These are phyloP conservation scores for Glomeris maerens DNA, from an alignment of 1,140 invertebrate species.

Conservation along the genomic window DNA sequence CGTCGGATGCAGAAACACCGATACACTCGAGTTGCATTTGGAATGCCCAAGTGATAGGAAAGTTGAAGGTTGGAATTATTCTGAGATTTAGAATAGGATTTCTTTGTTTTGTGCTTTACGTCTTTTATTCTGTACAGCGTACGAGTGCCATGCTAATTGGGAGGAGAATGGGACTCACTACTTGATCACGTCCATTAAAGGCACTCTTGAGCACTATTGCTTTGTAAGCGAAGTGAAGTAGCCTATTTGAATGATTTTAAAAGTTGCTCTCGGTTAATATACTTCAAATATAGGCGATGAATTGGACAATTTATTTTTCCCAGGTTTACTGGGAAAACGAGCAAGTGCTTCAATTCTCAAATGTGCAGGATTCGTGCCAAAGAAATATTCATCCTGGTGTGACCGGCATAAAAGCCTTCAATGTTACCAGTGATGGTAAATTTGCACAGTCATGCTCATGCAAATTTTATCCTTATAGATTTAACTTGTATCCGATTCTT, in stretches of 20 bases:
- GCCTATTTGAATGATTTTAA: neutral
- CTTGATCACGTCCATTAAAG: conserved; percentile 53
- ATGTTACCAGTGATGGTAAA: conserved; percentile 41
- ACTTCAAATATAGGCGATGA: neutral
- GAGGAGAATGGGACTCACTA: conserved; percentile 50
- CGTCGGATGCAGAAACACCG: conserved; percentile 5
- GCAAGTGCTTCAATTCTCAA: conserved; percentile 35
- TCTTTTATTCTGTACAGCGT: conserved; percentile 42
- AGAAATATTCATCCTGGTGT: conserved; percentile 30
- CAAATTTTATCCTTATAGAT: too few relatives aligned
- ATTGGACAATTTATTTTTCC: neutral
- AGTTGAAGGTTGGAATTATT: conserved; percentile 3
- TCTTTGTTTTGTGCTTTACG: neutral
- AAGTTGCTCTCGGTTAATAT: neutral
- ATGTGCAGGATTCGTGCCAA: conserved; percentile 41
- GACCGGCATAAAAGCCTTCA: conserved; percentile 36
- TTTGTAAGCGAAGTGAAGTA: conserved; percentile 16
- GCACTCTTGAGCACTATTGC: conserved; percentile 23
- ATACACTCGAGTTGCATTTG: conserved; percentile 10
- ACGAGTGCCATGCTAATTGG: conserved; percentile 72
- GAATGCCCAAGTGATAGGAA: conserved; percentile 4
- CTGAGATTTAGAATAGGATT: neutral
- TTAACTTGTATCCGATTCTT: too few relatives aligned
- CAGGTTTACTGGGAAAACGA: conserved; percentile 9
- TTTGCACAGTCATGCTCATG: too few relatives aligned